These are phyloP conservation scores for Tapirus indicus DNA, from an alignment of 2,797 vertebrate genomes.

Conservation along the genomic window DNA sequence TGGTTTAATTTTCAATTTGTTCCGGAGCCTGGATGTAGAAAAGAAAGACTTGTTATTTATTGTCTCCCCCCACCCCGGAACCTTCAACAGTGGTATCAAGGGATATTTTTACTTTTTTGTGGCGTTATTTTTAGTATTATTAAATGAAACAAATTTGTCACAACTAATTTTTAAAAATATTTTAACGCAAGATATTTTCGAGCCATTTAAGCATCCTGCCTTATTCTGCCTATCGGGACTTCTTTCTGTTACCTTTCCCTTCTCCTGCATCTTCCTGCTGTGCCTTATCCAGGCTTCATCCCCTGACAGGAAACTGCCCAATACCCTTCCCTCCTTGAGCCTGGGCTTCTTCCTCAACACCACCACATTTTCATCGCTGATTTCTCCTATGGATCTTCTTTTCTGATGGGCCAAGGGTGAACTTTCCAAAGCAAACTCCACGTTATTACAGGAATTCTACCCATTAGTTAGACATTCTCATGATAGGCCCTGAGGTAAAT, in stretches of 20 bases:
- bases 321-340: neutral
- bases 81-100: neutral
- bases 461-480: neutral
- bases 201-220: neutral
- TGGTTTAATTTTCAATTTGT: neutral
- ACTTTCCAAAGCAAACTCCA: neutral
- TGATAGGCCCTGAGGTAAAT: neutral
- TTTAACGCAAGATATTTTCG: neutral
- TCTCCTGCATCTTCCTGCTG: neutral
- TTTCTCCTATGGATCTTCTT: neutral
- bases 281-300: neutral
- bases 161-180: neutral
- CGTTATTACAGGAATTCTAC: neutral
- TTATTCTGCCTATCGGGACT: neutral
- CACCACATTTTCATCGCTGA: rapidly evolving
- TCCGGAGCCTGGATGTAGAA: neutral
- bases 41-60: neutral
- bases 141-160: neutral
- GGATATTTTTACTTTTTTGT: neutral
- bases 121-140: neutral
- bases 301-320: neutral
- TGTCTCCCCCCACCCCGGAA: neutral
- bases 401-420: neutral
- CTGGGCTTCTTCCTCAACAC: neutral
- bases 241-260: neutral